Conservation (phyloP, 2,888 invertebrate genomes). For the Eumerus sabulonum region DNA sequence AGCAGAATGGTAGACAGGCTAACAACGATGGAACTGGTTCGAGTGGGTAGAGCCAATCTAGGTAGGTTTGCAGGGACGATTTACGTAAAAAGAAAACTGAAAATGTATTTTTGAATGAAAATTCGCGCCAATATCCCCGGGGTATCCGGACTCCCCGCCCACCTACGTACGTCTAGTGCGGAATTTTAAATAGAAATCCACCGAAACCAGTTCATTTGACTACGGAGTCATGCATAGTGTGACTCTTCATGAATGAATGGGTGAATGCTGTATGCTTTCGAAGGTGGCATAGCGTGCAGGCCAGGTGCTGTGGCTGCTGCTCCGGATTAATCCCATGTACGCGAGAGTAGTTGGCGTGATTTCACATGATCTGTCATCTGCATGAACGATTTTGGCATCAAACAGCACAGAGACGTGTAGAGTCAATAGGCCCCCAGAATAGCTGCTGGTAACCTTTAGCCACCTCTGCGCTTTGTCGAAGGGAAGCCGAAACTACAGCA, state of each 20-base stretch:
- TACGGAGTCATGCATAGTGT: slow-evolving; percentile 3
- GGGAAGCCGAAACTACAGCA: too few relatives aligned
- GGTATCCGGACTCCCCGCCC: slow-evolving; percentile 14
- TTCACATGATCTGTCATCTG: slow-evolving; percentile 55
- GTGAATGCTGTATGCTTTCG: background rate
- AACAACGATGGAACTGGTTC: slow-evolving; percentile 8
- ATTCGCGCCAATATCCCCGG: slow-evolving; percentile 53
- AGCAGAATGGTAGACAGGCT: slow-evolving; percentile 24
- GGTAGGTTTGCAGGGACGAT: slow-evolving; percentile 51
- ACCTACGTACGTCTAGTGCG: slow-evolving; percentile 37
- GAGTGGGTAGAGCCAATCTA: slow-evolving; percentile 1
- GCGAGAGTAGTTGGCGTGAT: slow-evolving; percentile 41
- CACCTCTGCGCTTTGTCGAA: background rate
- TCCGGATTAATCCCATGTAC: slow-evolving; percentile 30
- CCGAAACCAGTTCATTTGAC: slow-evolving; percentile 28
- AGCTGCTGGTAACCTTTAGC: slow-evolving; percentile 20
- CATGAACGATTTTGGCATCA: slow-evolving; percentile 57
- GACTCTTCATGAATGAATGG: slow-evolving; percentile 62
- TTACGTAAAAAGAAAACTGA: slow-evolving; percentile 7
- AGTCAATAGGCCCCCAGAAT: too few relatives aligned
- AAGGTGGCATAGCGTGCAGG: background rate
- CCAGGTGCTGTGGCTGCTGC: slow-evolving; percentile 49
- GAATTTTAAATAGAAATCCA: slow-evolving; percentile 63
- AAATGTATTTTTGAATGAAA: slow-evolving; percentile 58
- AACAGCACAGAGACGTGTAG: too few relatives aligned